A percentile compares a stretch with the other conserved stretches of the same genome.
phyloP scores from a whole-genome alignment of 2,113 vertebrate genomes.

The Trinectes maculatus region DNA sequence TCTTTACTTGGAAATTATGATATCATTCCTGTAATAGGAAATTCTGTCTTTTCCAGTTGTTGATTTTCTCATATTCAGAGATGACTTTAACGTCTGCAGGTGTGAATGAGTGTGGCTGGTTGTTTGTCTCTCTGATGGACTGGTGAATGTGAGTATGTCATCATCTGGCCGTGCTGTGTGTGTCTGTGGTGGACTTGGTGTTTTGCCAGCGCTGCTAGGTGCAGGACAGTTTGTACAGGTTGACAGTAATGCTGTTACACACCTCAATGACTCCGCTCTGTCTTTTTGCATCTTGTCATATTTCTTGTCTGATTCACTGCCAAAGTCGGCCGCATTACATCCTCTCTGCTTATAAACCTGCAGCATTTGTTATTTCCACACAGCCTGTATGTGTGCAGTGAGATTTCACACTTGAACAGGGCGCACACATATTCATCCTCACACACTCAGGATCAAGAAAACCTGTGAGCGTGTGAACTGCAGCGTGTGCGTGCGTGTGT shows the following conservation, averaged over 20 bases:
- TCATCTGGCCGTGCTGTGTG: neutral
- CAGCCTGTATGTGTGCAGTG: conserved; percentile 2
- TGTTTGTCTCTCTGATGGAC: neutral
- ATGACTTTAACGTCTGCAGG: too few relatives aligned
- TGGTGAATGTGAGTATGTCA: neutral
- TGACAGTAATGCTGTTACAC: neutral
- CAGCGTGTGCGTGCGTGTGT: neutral
- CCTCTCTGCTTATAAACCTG: conserved; percentile 39
- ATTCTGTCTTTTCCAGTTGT: too few relatives aligned
- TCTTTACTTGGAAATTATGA: too few relatives aligned
- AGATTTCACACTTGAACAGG: conserved; percentile 5
- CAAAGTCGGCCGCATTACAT: conserved; percentile 28
- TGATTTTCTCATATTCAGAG: neutral
- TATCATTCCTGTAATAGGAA: neutral
- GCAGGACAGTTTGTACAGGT: neutral
- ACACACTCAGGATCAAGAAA: conserved; percentile 11
- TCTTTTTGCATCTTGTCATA: conserved; percentile 5
- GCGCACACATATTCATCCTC: conserved; percentile 27
- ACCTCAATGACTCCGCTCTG: conserved; percentile 7
- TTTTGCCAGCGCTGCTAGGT: neutral
- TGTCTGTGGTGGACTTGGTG: neutral
- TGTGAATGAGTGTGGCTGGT: too few relatives aligned
- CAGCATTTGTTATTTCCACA: conserved; percentile 42
- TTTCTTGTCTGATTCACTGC: conserved; percentile 24
- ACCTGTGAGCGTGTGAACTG: conserved; percentile 2